Conservation (phyloP, 2,888 invertebrate species). For the Hanleya hanleyi region DNA sequence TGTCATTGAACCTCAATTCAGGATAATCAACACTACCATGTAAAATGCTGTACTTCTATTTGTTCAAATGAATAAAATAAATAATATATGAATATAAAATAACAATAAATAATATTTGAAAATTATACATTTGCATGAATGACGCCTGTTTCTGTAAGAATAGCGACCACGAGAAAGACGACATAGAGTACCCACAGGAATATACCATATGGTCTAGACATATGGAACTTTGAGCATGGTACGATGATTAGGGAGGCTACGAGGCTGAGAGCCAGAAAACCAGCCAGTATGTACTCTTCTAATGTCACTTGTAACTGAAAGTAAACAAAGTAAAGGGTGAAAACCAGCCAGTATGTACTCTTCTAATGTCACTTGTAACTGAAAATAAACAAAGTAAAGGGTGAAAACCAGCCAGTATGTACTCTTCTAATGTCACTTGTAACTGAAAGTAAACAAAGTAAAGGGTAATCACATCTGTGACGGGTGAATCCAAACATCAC, state of each 20-base stretch:
- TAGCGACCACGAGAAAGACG: slow-evolving; percentile 75
- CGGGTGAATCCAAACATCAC: no score
- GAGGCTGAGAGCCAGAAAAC: slow-evolving; percentile 75
- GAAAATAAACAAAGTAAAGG: slow-evolving; percentile 69
- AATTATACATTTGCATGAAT: slow-evolving; percentile 40
- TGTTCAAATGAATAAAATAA: no score
- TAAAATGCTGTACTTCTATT: no score
- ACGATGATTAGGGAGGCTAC: slow-evolving; percentile 74
- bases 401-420: slow-evolving; percentile 75
- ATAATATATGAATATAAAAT: neutral
- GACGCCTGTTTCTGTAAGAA: slow-evolving; percentile 75
- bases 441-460: slow-evolving; percentile 60
- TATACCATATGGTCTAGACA: slow-evolving; percentile 75
- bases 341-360: slow-evolving; percentile 75
- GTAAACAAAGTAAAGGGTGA: no score
- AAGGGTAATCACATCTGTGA: no score
- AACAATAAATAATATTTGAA: neutral
- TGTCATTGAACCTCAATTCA: no score
- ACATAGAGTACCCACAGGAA: slow-evolving; percentile 75
- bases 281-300: slow-evolving; percentile 74
- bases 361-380: slow-evolving; percentile 73
- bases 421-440: slow-evolving; percentile 73
- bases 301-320: slow-evolving; percentile 71
- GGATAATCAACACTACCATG: no score
- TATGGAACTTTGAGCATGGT: slow-evolving; percentile 74